Base-by-base conservation (phyloP, 2,888 invertebrate species). In the Sabatieria punctata region DNA sequence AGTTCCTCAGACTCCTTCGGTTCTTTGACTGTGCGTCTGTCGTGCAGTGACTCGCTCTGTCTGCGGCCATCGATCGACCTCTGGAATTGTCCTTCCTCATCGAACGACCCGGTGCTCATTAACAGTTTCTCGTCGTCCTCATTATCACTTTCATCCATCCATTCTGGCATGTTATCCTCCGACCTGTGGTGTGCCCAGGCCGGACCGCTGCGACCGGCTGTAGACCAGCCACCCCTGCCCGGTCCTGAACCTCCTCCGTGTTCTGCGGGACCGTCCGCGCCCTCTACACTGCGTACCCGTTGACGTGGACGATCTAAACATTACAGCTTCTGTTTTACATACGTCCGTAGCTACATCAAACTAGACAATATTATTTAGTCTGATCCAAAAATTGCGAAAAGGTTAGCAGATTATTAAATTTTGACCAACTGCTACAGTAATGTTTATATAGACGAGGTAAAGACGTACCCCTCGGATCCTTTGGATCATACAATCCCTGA, bases 401-500 rank as follows among this genome's bases (percentile, higher is more conserved):
- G n/a, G n/a, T n/a, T n/a, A n/a, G n/a, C n/a, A n/a, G n/a, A n/a
- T n/a, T n/a, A n/a, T n/a, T n/a, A n/a, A n/a, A n/a, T n/a, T n/a
- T n/a, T n/a, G n/a, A n/a, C n/a, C n/a, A n/a, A 19, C 11, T 22
- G 13, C 15, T 15, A 8, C 11, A 13, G 41, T 13, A 22, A 19
- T 41, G 6, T 8, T 4, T 11, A 19, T 22, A 22, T 23, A 41
- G 24, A 13, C 41, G 30, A 8, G 30, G 8, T 11, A 15, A 11
- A 30, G 19, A 33, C 13, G 30, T 43, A 47, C 49, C 43, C 11
- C 46, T 48, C 22, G 50, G 47, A 36, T 53, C 55, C 18, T 49
- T 49, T 1, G 49, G 48, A 40, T 56, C 55, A 48, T 54, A 57
- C 11, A 58, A 47, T 25, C 53, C 56, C 39, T 57, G 57, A 21